Percentiles rank a stretch among this genome's conserved stretches.
These are phyloP conservation scores for Macroteleia sp. DNA, from an alignment of 2,888 invertebrate genomes.

Conservation along the genomic window DNA sequence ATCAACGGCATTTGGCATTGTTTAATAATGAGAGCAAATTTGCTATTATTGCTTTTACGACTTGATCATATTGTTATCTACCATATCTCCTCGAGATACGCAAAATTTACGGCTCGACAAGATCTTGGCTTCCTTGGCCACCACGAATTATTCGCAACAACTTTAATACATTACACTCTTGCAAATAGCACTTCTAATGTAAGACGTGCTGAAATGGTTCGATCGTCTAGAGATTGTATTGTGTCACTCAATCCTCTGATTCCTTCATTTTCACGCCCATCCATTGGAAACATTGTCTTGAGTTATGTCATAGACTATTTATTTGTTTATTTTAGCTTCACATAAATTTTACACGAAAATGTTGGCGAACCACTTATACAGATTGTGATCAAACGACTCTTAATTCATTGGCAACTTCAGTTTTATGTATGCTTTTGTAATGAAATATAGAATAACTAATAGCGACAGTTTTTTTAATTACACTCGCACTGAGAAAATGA, in stretches of 20 bases:
- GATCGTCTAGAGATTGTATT: conserved; percentile 11
- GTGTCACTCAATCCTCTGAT: neutral
- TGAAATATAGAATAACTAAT: too few relatives aligned
- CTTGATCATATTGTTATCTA: conserved; percentile 59
- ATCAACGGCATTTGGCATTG: conserved; percentile 67
- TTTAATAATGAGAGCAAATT: conserved; percentile 67
- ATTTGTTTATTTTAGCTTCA: neutral
- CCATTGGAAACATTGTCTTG: neutral
- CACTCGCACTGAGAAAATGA: too few relatives aligned
- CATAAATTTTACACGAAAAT: too few relatives aligned
- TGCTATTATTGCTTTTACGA: conserved; percentile 64
- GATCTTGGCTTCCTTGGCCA: conserved; percentile 41
- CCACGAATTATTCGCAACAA: conserved; percentile 57
- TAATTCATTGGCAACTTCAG: too few relatives aligned
- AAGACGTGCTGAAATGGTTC: conserved; percentile 28
- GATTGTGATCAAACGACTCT: too few relatives aligned
- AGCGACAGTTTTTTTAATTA: too few relatives aligned
- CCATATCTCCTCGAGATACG: conserved; percentile 42
- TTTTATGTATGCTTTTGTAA: too few relatives aligned
- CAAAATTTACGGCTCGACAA: conserved; percentile 56
- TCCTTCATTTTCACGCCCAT: neutral
- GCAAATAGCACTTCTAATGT: conserved; percentile 30
- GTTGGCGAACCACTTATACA: too few relatives aligned
- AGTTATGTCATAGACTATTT: neutral
- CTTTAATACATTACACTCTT: too few relatives aligned